These are phyloP conservation scores for Aleadryas rufinucha DNA, from an alignment of 2,113 vertebrate genomes.

Conservation along the genomic window DNA sequence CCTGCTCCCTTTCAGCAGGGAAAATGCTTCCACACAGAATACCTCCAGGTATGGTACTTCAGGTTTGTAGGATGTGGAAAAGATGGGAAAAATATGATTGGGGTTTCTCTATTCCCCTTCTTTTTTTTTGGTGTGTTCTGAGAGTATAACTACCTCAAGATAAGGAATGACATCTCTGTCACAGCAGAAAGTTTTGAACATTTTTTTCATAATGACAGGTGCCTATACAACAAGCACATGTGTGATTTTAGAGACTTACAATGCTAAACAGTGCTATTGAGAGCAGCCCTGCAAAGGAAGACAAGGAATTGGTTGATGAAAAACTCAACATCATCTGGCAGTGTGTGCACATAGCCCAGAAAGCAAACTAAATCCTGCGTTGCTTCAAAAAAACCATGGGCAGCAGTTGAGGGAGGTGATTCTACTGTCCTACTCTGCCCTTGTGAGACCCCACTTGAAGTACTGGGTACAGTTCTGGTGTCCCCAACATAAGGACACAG, in stretches of 20 bases:
- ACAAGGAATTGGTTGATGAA: accelerated
- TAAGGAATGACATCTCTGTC: neutral
- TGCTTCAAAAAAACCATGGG: neutral
- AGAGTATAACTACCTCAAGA: neutral
- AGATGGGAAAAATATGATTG: neutral
- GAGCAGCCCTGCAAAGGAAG: neutral
- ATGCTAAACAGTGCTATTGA: neutral
- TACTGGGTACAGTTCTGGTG: neutral
- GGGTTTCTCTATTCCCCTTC: neutral
- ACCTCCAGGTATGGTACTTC: neutral
- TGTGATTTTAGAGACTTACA: neutral
- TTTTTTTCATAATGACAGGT: neutral
- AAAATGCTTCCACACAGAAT: neutral
- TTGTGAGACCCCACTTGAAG: neutral
- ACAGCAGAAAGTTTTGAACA: neutral
- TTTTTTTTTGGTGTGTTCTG: neutral
- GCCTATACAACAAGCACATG: neutral
- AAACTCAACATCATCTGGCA: neutral
- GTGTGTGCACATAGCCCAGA: neutral
- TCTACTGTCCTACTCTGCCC: neutral
- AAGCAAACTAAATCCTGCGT: neutral
- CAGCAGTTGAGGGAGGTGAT: neutral
- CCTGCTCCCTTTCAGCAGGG: neutral
- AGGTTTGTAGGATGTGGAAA: neutral
- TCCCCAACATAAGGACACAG: neutral